A percentile compares a stretch with the other conserved stretches of the same genome.
phyloP scores from a whole-genome alignment of 2,888 invertebrate genomes.

The Rugalucina vietnamica region DNA sequence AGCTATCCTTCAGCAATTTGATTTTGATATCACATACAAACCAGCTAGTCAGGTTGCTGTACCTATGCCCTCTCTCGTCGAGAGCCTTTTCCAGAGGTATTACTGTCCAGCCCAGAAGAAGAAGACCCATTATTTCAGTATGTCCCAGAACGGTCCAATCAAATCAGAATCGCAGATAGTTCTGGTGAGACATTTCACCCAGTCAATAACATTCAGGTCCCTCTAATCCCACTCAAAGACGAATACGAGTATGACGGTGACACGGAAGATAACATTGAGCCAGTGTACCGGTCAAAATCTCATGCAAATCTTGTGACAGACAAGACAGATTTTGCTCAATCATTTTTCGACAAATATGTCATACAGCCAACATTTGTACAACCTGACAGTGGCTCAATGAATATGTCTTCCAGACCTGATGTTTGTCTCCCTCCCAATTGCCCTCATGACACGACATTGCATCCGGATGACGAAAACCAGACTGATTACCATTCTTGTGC shows the following conservation, averaged over 20 bases:
- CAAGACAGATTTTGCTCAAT: neutral
- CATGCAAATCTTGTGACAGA: neutral
- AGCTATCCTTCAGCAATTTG: conserved; percentile 17
- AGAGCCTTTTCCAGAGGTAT: neutral
- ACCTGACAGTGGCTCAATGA: neutral
- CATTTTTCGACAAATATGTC: neutral
- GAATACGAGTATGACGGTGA: neutral
- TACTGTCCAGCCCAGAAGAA: conserved; percentile 2
- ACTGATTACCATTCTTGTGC: no score
- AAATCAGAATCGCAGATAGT: neutral
- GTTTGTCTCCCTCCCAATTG: neutral
- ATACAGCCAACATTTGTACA: neutral
- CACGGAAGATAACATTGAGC: neutral
- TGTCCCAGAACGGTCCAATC: conserved; percentile 15
- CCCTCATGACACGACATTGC: neutral
- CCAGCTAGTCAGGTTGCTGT: conserved; percentile 8
- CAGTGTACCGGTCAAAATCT: neutral
- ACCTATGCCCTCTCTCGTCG: neutral
- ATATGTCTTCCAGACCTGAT: neutral
- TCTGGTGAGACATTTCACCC: neutral
- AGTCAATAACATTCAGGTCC: neutral
- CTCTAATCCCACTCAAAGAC: neutral
- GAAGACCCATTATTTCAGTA: conserved; percentile 28
- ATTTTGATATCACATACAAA: conserved; percentile 19
- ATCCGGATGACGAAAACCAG: no score